Base-by-base conservation (phyloP, 2,888 invertebrate genomes). In the Lepetodrilus schrolli region DNA sequence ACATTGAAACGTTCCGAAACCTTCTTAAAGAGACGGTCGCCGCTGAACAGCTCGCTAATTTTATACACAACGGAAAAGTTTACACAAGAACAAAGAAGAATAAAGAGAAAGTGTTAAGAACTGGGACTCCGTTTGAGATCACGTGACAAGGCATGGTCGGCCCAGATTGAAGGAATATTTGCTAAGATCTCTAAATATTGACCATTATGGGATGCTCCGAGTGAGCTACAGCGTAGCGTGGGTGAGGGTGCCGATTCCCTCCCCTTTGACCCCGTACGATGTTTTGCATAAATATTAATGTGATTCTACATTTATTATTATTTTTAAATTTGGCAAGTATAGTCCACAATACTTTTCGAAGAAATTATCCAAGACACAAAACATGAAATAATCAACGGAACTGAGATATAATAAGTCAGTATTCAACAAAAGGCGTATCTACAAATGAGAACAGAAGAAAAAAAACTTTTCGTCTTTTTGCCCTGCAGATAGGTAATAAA, bases 401-500 rank as follows among this genome's bases (percentile, higher is more conserved):
- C 43, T 4, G 4, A 17, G 43, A 13, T 13, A 43, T 17, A 13
- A 43, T 17, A 8, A 5, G 43, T 13, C n/a, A 4, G 17, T 13
- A 13, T 17, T 43, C 2, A 17, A 10, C 43, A 43, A 5, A 13
- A 43, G 4, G 17, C 1, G 8, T 17, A 17, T 43, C 43, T 43
- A 17, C 43, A 43, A 43, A 4, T 17, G 43, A 43, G n/a, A 17
- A 17, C 43, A 5, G 5, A 43, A 4, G 17, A 13, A 10, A 1
- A 17, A 43, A 8, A 43, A 43, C 4, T 13, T 43, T 43, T 17
- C 17, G 13, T 43, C 4, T 17, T 13, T 43, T 17, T 17, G 43
- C 43, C 43, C 43, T 43, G 43, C 43, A 43, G 17, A 17, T 43
- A 30, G 30, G n/a, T n/a, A 58, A 58, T 58, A 58, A 58, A 58